These are phyloP conservation scores for Apodemus sylvaticus DNA, from an alignment of 2,113 vertebrate species.

Conservation along the genomic window DNA sequence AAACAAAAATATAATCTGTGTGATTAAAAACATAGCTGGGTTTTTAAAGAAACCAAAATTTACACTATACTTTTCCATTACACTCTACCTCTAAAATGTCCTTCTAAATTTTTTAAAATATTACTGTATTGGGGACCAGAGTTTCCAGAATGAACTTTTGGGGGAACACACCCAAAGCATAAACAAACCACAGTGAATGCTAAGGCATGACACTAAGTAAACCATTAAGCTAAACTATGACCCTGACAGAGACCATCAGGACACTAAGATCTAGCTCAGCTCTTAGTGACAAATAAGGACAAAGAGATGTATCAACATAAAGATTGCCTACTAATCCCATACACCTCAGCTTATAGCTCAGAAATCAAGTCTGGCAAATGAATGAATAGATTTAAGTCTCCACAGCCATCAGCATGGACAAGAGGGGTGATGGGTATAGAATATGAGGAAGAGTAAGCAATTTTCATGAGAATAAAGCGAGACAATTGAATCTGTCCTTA, in stretches of 20 bases:
- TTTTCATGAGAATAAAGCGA: constrained; percentile 30
- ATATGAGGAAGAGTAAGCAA: background rate
- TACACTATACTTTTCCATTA: background rate
- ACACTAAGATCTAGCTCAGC: background rate
- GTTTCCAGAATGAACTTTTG: background rate
- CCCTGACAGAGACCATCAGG: background rate
- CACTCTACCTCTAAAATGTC: background rate
- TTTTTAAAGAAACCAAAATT: too few relatives aligned
- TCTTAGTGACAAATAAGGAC: background rate
- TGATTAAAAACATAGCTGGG: too few relatives aligned
- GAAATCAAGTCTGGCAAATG: constrained; percentile 41
- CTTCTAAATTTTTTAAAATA: background rate
- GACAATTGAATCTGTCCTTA: constrained; percentile 44
- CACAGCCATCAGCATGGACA: background rate
- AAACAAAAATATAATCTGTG: too few relatives aligned
- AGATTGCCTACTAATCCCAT: background rate
- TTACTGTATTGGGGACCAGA: background rate
- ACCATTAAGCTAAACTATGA: background rate
- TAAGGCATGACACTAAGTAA: background rate
- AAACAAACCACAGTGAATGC: background rate
- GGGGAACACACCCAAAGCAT: background rate
- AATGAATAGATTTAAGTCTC: background rate
- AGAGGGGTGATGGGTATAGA: background rate
- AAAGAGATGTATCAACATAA: background rate
- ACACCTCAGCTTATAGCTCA: background rate